A percentile compares a stretch with the other conserved stretches of the same genome.
phyloP scores from a whole-genome alignment of 2,888 invertebrate genomes.

The Ophonus ardosiacus region DNA sequence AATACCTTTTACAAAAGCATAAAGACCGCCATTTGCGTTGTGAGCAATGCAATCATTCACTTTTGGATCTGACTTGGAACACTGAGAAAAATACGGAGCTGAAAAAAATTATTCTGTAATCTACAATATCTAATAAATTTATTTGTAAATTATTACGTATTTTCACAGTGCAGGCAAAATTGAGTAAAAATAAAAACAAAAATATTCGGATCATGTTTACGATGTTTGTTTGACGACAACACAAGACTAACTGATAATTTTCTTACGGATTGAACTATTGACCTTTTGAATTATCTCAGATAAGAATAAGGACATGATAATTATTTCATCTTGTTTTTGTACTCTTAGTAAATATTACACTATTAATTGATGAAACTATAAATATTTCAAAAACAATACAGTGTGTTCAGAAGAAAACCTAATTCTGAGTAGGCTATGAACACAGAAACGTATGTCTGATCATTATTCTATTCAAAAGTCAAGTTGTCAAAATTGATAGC shows the following conservation, averaged over 20 bases:
- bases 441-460: too few relatives aligned
- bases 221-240: background rate
- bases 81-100: constrained; percentile 57
- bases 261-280: constrained; percentile 7
- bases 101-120: too few relatives aligned
- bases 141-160: constrained; percentile 9
- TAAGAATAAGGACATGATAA: background rate
- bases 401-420: too few relatives aligned
- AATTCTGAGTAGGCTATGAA: too few relatives aligned
- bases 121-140: too few relatives aligned
- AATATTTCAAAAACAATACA: too few relatives aligned
- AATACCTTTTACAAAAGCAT: constrained; percentile 53
- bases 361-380: too few relatives aligned
- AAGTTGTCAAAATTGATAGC: too few relatives aligned
- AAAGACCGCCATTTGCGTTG: constrained; percentile 54
- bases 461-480: too few relatives aligned
- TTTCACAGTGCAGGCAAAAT: background rate
- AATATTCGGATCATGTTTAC: background rate
- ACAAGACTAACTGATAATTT: constrained; percentile 16
- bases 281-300: background rate
- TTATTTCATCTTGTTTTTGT: background rate
- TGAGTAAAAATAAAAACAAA: background rate
- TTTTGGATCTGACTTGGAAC: constrained; percentile 48
- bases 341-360: too few relatives aligned
- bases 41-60: constrained; percentile 48